These are phyloP conservation scores for Murina feae DNA, from an alignment of 2,113 vertebrate genomes.

Conservation along the genomic window DNA sequence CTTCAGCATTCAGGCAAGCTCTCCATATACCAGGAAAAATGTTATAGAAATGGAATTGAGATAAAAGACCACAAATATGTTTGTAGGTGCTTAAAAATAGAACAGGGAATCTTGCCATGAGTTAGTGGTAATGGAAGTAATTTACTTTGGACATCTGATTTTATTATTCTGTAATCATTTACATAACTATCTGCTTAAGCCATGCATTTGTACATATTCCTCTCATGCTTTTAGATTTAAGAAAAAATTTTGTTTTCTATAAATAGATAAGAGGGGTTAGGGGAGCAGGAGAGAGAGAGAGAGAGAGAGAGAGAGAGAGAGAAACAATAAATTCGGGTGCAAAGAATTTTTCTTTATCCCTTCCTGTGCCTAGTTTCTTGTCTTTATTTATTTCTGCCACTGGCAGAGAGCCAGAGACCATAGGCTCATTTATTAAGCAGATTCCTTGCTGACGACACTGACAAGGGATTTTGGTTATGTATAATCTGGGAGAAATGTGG, in stretches of 20 bases:
- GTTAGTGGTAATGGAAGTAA: background rate
- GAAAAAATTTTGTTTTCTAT: slow-evolving; percentile 5
- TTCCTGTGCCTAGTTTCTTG: background rate
- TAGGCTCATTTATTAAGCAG: slow-evolving; percentile 26
- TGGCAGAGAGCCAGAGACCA: background rate
- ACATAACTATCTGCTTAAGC: background rate
- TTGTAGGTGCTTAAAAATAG: slow-evolving; percentile 38
- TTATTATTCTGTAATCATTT: slow-evolving; percentile 39
- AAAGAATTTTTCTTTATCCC: background rate
- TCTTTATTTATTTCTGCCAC: background rate
- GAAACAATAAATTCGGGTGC: background rate
- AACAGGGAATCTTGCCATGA: background rate
- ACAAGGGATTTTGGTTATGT: background rate
- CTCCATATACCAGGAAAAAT: background rate
- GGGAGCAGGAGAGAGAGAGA: background rate
- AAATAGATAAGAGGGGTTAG: background rate
- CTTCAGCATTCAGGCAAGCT: background rate
- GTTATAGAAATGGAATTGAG: slow-evolving; percentile 26
- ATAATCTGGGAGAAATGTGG: slow-evolving; percentile 46
- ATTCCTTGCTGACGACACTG: slow-evolving; percentile 47
- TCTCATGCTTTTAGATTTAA: slow-evolving; percentile 3
- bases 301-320: background rate
- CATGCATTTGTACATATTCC: background rate
- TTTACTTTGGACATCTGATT: slow-evolving; percentile 1
- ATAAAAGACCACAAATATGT: background rate